These are phyloP conservation scores for Lacanobia wlatinum DNA, from an alignment of 2,888 invertebrate species.

Conservation along the genomic window DNA sequence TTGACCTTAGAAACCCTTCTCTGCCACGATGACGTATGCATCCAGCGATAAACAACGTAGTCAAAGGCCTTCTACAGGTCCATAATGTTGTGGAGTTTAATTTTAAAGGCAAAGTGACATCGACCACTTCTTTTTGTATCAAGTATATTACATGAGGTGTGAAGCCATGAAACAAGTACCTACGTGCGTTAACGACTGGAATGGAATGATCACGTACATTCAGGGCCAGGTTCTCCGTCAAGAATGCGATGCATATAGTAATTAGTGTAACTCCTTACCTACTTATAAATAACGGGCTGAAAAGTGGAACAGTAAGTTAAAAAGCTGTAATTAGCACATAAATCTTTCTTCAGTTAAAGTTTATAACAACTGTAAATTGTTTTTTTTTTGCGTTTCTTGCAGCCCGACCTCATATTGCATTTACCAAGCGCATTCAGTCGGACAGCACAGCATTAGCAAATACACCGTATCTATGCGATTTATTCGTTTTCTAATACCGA, in stretches of 20 bases:
- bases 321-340: conserved; percentile 33
- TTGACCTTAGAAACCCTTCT: neutral
- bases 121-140: conserved; percentile 7
- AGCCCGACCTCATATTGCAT: conserved; percentile 64
- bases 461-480: conserved; percentile 83
- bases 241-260: conserved; percentile 11
- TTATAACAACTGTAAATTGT: conserved; percentile 48
- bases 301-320: conserved; percentile 28
- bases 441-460: conserved; percentile 74
- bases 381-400: conserved; percentile 52
- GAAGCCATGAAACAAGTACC: conserved; percentile 13
- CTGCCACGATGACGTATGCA: neutral
- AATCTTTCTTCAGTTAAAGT: conserved; percentile 37
- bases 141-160: conserved; percentile 9
- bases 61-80: conserved; percentile 26
- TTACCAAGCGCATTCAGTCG: conserved; percentile 61
- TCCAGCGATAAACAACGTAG: neutral
- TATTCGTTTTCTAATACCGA: conserved; percentile 88
- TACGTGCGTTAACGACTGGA: conserved; percentile 27
- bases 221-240: conserved; percentile 22
- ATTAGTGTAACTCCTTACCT: neutral
- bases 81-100: neutral
- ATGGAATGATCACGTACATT: conserved; percentile 26
- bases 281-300: conserved; percentile 19
- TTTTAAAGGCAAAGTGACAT: neutral